phyloP scores from a whole-genome alignment of 2,888 invertebrate species.

The Hypomecis atomaria region DNA sequence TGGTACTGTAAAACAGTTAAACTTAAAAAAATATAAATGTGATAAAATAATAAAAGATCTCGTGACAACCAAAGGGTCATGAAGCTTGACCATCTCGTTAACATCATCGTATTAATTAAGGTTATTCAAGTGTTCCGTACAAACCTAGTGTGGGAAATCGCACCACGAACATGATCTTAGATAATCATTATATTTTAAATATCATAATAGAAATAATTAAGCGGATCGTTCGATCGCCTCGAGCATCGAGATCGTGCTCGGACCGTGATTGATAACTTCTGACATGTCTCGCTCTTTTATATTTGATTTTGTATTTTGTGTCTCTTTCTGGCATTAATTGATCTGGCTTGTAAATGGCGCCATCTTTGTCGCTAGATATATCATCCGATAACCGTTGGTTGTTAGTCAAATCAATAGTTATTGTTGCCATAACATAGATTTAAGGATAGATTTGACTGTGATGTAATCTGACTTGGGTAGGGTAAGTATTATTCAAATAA shows the following conservation, averaged over 20 bases:
- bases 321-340: conserved; percentile 76
- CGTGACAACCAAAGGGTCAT: not conserved
- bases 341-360: conserved; percentile 77
- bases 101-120: conserved; percentile 56
- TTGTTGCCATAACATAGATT: conserved; percentile 49
- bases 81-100: conserved; percentile 22
- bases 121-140: conserved; percentile 50
- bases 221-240: conserved; percentile 76
- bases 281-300: conserved; percentile 56
- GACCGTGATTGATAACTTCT: conserved; percentile 81
- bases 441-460: conserved; percentile 24
- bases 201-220: conserved; percentile 85
- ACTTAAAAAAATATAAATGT: too few species aligned
- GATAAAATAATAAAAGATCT: too few species aligned
- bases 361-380: conserved; percentile 76
- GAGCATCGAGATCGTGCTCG: conserved; percentile 75
- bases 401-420: conserved; percentile 71
- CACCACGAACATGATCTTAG: conserved; percentile 62
- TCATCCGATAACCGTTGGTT: conserved; percentile 70
- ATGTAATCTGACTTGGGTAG: conserved; percentile 22
- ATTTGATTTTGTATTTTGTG: conserved; percentile 39
- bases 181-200: conserved; percentile 80
- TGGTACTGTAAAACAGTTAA: too few species aligned
- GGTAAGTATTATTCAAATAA: too few species aligned
- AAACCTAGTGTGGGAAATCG: conserved; percentile 70